Base-by-base conservation (phyloP, 2,797 vertebrate species). In the Coregonus sp. region DNA sequence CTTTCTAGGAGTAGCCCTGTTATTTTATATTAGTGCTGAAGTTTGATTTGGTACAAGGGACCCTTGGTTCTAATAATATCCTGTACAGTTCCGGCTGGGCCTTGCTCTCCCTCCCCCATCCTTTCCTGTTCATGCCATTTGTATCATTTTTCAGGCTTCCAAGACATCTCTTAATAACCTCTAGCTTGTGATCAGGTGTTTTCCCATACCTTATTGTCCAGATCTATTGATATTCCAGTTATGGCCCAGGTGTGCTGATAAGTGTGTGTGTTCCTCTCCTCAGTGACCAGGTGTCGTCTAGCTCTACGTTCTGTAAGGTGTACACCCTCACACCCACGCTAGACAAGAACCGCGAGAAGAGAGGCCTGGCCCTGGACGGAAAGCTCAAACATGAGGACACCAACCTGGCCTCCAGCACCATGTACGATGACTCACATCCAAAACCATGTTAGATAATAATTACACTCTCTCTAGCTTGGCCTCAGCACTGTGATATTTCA, bases 361-460 rank as follows among this genome's bases (percentile, higher is more conserved):
- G 98, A 2, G 98, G 97, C 0, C 94, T 99, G 12, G 98, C 97
- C 0, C 90, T 99, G 88, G 98, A 99, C 0, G 97, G 98, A 6
- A 99, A 99, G 40, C 97, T 99, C 37, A 99, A 99, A 79, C 97
- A 99, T 0, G 98, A 99, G 85, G 97, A 99, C 94, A 99, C 98
- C 74, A 99, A 99, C 90, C 88, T 99, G 94, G 98, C 98, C 33
- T 99, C 98, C 77, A 98, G 96, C 91, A 97, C 95, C 0, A 86
- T 96, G 96, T 97, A 67, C 65, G 33, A 15, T 4, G 12, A 37
- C 9, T 40, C 40, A 3, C 35, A 33, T 99, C 97, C 78, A 97
- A 96, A 91, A 92, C 90, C 73, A 91, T 92, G 91, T 92, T 86
- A 86, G 51, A 54, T 37, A 68, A 37, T 18, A 68, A 33, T 4